These are phyloP conservation scores for Osmoderma eremita DNA, from an alignment of 2,888 invertebrate species.

Conservation along the genomic window DNA sequence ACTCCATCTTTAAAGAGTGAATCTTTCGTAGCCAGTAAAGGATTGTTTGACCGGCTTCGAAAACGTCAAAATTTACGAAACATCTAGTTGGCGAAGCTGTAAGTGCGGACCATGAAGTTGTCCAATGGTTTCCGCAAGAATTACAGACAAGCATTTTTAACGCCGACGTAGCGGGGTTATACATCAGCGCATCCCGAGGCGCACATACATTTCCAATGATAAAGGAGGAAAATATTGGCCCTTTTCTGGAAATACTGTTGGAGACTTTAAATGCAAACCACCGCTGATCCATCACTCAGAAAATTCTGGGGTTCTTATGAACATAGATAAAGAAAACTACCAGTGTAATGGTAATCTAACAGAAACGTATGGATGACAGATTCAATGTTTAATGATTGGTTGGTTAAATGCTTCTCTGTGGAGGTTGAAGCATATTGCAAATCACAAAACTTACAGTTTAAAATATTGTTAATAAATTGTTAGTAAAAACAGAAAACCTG, in stretches of 20 bases:
- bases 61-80: slow-evolving; percentile 19
- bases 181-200: slow-evolving; percentile 2
- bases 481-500: too few species aligned
- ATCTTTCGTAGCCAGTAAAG: slow-evolving; percentile 3
- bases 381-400: background rate
- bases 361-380: background rate
- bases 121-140: slow-evolving; percentile 2
- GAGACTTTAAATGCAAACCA: slow-evolving; percentile 19
- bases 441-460: background rate
- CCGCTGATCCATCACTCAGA: slow-evolving; percentile 8
- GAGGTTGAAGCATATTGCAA: background rate
- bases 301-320: slow-evolving; percentile 10
- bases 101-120: slow-evolving; percentile 17
- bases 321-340: slow-evolving; percentile 22
- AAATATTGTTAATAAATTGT: too few species aligned
- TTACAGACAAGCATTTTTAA: slow-evolving; percentile 12
- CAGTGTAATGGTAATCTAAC: slow-evolving; percentile 10
- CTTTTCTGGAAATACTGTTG: slow-evolving; percentile 16
- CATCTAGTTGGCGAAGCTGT: slow-evolving; percentile 4
- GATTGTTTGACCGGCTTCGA: slow-evolving; percentile 15
- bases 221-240: background rate
- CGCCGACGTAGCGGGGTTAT: slow-evolving; percentile 6
- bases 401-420: background rate
- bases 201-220: background rate
- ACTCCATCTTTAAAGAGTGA: slow-evolving; percentile 13